phyloP scores from a whole-genome alignment of 2,888 invertebrate species.

The Ectropis crepuscularia region DNA sequence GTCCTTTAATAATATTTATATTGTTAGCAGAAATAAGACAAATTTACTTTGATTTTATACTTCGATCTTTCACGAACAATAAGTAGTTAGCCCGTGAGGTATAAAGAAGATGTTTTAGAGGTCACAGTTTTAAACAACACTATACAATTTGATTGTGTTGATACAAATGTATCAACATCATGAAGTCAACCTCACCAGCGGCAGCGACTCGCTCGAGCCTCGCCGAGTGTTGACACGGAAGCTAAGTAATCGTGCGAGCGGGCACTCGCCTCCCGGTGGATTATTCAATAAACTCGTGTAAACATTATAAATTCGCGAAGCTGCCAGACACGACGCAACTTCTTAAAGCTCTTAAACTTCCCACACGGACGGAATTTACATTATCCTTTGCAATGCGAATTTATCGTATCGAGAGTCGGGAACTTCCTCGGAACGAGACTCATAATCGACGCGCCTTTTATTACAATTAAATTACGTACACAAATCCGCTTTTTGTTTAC shows the following conservation, averaged over 20 bases:
- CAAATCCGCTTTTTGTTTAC: slow-evolving; percentile 39
- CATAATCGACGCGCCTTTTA: slow-evolving; percentile 42
- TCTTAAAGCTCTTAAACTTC: slow-evolving; percentile 21
- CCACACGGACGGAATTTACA: slow-evolving; percentile 22
- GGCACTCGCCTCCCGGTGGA: slow-evolving; percentile 41
- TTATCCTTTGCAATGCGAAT: slow-evolving; percentile 32
- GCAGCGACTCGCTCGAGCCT: no score
- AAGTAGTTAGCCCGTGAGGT: no score
- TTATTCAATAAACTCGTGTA: slow-evolving; percentile 60
- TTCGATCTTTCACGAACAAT: no score
- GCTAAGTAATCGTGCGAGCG: slow-evolving; percentile 36
- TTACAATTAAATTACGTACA: slow-evolving; percentile 45
- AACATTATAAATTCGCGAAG: slow-evolving; percentile 54
- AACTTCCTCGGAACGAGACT: slow-evolving; percentile 36
- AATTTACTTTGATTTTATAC: no score
- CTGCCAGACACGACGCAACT: slow-evolving; percentile 46
- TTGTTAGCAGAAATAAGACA: no score
- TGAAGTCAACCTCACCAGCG: no score
- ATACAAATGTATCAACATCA: no score
- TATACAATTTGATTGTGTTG: no score
- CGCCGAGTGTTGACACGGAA: slow-evolving; percentile 14
- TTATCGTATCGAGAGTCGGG: slow-evolving; percentile 23
- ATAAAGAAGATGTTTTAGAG: no score
- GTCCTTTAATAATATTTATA: no score
- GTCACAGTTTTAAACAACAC: no score